phyloP scores from a whole-genome alignment of 1,140 invertebrate genomes.

The Drosophila subobscura region DNA sequence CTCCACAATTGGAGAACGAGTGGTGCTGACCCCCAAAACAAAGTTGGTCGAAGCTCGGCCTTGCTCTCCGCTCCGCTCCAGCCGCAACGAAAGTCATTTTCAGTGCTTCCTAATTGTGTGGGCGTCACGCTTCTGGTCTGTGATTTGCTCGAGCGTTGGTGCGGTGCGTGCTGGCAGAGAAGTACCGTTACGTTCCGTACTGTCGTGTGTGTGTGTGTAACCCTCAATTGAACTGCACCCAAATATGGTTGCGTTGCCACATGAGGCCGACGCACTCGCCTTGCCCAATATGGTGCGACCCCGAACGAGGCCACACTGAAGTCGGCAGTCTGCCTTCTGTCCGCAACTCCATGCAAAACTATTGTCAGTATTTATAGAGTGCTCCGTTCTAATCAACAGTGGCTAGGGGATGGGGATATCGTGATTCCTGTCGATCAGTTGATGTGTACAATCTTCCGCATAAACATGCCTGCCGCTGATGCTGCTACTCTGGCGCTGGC shows the following conservation, averaged over 20 bases:
- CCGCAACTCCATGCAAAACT: slow-evolving; percentile 34
- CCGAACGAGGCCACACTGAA: slow-evolving; percentile 38
- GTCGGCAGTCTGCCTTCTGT: slow-evolving; percentile 9
- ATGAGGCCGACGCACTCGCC: slow-evolving; percentile 64
- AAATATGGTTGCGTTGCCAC: slow-evolving; percentile 45
- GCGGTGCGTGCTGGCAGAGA: slow-evolving; percentile 26
- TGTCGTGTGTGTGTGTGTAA: slow-evolving; percentile 21
- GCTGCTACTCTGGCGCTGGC: not conserved
- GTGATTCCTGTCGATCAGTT: slow-evolving; percentile 15
- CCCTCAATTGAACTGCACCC: slow-evolving; percentile 44
- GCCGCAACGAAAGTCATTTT: slow-evolving; percentile 24
- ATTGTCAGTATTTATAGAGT: slow-evolving; percentile 55
- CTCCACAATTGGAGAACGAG: slow-evolving; percentile 27
- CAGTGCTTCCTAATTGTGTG: slow-evolving; percentile 69
- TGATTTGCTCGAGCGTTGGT: slow-evolving; percentile 68
- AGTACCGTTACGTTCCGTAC: slow-evolving; percentile 53
- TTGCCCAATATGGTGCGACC: slow-evolving; percentile 38
- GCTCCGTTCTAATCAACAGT: slow-evolving; percentile 27
- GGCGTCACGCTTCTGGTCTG: slow-evolving; percentile 62
- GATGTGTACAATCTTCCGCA: slow-evolving; percentile 18
- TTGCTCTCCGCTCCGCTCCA: slow-evolving; percentile 10
- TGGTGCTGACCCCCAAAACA: slow-evolving; percentile 69
- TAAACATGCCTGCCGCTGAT: slow-evolving; percentile 30
- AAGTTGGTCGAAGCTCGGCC: slow-evolving; percentile 49
- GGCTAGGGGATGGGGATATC: not conserved